Evolutionary conservation across 2,888 invertebrate species (phyloP).

Genomic region (Nysson spinosus): DNA sequence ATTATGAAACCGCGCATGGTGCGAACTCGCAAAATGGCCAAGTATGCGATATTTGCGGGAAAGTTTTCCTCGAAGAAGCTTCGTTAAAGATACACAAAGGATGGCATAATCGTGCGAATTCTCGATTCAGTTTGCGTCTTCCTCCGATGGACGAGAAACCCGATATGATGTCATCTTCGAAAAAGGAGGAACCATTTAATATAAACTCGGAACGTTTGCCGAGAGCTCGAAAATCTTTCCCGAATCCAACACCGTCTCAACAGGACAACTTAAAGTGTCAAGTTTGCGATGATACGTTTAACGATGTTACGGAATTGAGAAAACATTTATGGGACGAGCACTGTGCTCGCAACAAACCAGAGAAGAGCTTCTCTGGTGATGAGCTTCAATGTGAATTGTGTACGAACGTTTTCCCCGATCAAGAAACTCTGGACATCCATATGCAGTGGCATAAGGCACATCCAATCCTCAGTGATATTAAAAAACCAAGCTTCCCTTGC

Average conservation of each 20-base stretch:
- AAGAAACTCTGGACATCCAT: conserved; percentile 76
- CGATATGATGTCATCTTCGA: background rate
- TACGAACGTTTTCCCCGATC: conserved; percentile 78
- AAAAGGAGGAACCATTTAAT: background rate
- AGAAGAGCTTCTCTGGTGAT: conserved; percentile 63
- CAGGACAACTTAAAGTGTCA: conserved; percentile 78
- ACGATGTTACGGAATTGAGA: conserved; percentile 80
- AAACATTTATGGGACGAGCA: conserved; percentile 81
- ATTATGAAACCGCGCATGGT: conserved; percentile 64
- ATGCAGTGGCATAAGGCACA: conserved; percentile 78
- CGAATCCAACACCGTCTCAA: conserved; percentile 52
- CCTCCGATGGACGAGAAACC: no score
- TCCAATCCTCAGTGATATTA: conserved; percentile 65
- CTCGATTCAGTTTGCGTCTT: conserved; percentile 53
- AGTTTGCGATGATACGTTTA: conserved; percentile 81
- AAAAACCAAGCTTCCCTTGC: conserved; percentile 78
- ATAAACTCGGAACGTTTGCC: conserved; percentile 57
- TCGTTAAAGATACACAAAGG: conserved; percentile 83
- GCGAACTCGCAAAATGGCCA: conserved; percentile 68
- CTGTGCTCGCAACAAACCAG: conserved; percentile 77
- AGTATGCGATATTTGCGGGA: conserved; percentile 83
- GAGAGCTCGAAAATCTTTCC: conserved; percentile 70
- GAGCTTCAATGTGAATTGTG: conserved; percentile 77
- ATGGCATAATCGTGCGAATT: conserved; percentile 80
- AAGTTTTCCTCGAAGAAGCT: conserved; percentile 81